phyloP scores from a whole-genome alignment of 2,797 vertebrate genomes.

The Buphagus erythrorhynchus region DNA sequence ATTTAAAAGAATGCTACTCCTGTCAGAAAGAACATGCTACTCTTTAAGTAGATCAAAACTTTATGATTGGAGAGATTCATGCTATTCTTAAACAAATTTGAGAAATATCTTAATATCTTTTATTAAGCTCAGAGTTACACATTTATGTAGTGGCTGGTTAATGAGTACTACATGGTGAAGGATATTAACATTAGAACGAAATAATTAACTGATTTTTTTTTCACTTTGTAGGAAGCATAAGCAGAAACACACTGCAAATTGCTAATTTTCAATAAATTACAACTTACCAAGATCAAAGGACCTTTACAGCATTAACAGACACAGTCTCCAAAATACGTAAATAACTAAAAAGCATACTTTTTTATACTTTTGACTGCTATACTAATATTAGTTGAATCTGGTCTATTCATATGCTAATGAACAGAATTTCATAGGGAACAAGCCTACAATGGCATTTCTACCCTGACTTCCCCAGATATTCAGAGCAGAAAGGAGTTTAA shows the following conservation, averaged over 20 bases:
- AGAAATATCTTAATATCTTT: neutral
- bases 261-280: neutral
- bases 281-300: neutral
- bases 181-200: neutral
- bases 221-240: neutral
- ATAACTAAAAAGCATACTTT: neutral
- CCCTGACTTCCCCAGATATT: accelerated
- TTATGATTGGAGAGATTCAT: neutral
- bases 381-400: neutral
- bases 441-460: neutral
- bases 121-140: neutral
- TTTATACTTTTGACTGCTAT: neutral
- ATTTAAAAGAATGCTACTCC: neutral
- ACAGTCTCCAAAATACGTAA: neutral
- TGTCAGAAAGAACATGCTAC: neutral
- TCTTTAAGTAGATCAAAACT: neutral
- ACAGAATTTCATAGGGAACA: neutral
- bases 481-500: neutral
- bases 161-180: neutral
- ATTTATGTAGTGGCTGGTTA: neutral
- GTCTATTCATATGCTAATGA: neutral
- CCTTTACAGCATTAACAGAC: neutral
- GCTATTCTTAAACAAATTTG: neutral
- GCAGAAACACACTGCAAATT: neutral
- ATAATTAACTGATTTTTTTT: neutral